Conservation (phyloP, 2,797 vertebrate species). For the Alexandromys oeconomus region DNA sequence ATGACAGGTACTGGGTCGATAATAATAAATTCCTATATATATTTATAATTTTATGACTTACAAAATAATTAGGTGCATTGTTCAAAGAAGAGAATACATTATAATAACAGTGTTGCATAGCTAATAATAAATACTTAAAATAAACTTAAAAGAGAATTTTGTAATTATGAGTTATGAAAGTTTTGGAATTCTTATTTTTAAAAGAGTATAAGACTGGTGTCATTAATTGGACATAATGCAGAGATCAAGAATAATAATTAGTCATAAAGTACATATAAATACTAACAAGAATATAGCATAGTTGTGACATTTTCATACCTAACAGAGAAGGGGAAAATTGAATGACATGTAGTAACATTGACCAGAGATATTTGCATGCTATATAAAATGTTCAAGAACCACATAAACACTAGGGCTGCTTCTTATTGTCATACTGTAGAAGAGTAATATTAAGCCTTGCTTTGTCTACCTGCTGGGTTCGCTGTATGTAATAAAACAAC, state of each 20-base stretch:
- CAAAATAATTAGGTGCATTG: conserved; percentile 35
- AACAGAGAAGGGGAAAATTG: not conserved
- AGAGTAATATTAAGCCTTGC: not conserved
- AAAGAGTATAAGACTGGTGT: not conserved
- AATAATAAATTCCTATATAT: conserved; percentile 15
- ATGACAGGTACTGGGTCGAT: not conserved
- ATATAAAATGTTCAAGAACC: not conserved
- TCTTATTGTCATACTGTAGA: not conserved
- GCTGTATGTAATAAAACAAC: not conserved
- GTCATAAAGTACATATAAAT: not conserved
- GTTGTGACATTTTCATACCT: not conserved
- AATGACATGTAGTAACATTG: not conserved
- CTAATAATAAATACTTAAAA: conserved; percentile 60
- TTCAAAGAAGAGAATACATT: conserved; percentile 38
- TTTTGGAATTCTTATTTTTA: not conserved
- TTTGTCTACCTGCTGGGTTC: not conserved
- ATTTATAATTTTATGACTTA: conserved; percentile 12
- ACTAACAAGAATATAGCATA: not conserved
- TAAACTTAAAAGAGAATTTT: conserved; percentile 19
- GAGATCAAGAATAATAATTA: not conserved
- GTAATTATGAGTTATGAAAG: not conserved
- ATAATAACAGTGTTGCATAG: not conserved
- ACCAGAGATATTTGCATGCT: not conserved
- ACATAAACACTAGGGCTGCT: not conserved
- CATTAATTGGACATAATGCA: not conserved